Base-by-base conservation (phyloP, 2,113 vertebrate species). In the Dasyprocta punctata region DNA sequence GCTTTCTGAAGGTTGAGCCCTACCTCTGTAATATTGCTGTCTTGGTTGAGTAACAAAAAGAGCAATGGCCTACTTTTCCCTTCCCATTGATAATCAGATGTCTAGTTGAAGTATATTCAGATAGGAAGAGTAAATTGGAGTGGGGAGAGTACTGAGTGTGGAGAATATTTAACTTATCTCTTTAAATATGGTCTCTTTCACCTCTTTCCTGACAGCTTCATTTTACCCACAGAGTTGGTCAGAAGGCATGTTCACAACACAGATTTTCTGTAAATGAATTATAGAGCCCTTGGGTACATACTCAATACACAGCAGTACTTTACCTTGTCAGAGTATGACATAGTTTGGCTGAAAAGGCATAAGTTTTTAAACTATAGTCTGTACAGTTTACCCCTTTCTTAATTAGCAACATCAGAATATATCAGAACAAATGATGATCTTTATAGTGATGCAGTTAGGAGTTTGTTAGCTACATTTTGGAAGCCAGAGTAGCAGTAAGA, bases 391-490 rank as follows among this genome's bases (percentile, higher is more conserved):
- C 9, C 56, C 20, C 71, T 73, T 71, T 83, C 82, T 94, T 73
- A 82, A 33, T 10, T n/a, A 54, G 49, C 26, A 94, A 71, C n/a
- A 86, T 2, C 5, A 86, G 33, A 87, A 28, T 49, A n/a, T 22
- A 61, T 11, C 54, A 92, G 56, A 86, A 28, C 19, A 65, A 89
- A 90, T 24, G 38, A 73, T 75, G 60, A 30, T 47, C 56, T 83
- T 93, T 86, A 93, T 2, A 96, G 75, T 1, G 90, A 97, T 41
- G 73, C 30, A 30, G 86, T 81, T 38, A 97, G 75, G 49, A 97
- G 96, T 77, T 86, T 95, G 41, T 86, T 97, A 75, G 97, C 90
- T 86, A 95, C 92, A 54, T 93, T 96, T 24, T 93, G 95, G 84
- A 93, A 92, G 92, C 94, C 87, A 90, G 92, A 95, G 17, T 93